A percentile compares a stretch with the other conserved stretches of the same genome.
These are phyloP conservation scores for Lydus trimaculatus DNA, from an alignment of 2,888 invertebrate species.

Conservation along the genomic window DNA sequence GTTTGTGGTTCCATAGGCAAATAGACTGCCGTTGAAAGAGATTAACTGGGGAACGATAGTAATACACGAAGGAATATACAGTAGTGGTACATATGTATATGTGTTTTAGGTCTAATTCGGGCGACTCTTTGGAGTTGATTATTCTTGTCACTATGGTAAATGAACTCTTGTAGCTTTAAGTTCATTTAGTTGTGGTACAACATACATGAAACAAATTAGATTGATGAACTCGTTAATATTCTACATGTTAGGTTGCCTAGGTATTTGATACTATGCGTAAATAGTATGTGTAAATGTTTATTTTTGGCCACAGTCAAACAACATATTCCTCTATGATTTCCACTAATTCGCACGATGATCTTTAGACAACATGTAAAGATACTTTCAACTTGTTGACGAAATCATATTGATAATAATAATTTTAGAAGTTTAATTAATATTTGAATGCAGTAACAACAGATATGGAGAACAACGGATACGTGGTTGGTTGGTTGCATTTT, in stretches of 20 bases:
- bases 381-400: no score
- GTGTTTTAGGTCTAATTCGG: no score
- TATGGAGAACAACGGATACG: not conserved
- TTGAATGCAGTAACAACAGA: not conserved
- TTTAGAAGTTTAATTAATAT: not conserved
- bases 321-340: no score
- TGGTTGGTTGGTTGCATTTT: not conserved
- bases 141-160: no score
- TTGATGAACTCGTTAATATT: conserved; percentile 27
- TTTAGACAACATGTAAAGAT: not conserved
- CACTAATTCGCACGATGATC: no score
- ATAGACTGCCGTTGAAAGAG: not conserved
- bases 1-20: not conserved
- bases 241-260: conserved; percentile 13
- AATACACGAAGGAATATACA: not conserved
- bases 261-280: conserved; percentile 29
- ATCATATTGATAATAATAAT: not conserved
- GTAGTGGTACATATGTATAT: no score
- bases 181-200: not conserved
- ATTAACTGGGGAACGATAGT: not conserved
- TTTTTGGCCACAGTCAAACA: conserved; percentile 14
- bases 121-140: no score
- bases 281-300: conserved; percentile 30
- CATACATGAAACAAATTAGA: not conserved
- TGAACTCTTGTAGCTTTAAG: not conserved